Evolutionary conservation across 2,888 invertebrate genomes (phyloP).

Genomic region (Eristalis arbustorum): DNA sequence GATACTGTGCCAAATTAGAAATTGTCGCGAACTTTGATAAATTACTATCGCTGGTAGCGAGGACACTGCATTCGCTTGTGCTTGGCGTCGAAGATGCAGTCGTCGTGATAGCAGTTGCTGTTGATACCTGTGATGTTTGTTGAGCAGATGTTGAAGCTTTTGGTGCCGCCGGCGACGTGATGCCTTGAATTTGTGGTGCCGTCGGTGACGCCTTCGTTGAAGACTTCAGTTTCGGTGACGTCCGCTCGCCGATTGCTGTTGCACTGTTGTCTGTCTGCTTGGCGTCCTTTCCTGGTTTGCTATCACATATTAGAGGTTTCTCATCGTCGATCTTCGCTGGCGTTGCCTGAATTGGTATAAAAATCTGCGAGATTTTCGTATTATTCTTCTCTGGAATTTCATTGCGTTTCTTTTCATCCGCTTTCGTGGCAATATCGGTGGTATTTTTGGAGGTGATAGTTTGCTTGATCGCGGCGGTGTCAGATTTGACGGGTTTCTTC

Average conservation of each 20-base stretch:
- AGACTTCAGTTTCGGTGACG: conserved; percentile 31
- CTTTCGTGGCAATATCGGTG: conserved; percentile 52
- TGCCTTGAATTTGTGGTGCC: conserved; percentile 71
- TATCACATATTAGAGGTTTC: conserved; percentile 25
- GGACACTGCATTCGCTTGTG: conserved; percentile 53
- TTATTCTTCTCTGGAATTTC: conserved; percentile 35
- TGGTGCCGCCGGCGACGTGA: conserved; percentile 54
- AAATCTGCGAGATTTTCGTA: background rate
- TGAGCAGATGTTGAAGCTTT: conserved; percentile 48
- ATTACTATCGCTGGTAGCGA: conserved; percentile 76
- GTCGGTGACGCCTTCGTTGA: conserved; percentile 42
- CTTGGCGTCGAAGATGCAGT: conserved; percentile 74
- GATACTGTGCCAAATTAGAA: conserved; percentile 80
- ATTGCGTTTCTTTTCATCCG: conserved; percentile 64
- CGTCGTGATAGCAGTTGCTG: conserved; percentile 38
- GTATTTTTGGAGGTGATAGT: conserved; percentile 37
- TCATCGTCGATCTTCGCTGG: conserved; percentile 33
- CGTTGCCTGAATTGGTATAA: background rate
- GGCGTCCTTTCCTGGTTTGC: conserved; percentile 34
- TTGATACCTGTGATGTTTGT: conserved; percentile 72
- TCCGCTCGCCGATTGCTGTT: conserved; percentile 39
- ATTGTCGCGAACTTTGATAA: conserved; percentile 81
- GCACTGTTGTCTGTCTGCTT: conserved; percentile 6
- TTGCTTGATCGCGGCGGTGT: conserved; percentile 34
- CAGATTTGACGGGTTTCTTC: conserved; percentile 63